A percentile compares a stretch with the other conserved stretches of the same genome.
Evolutionary conservation across 2,797 vertebrate genomes (phyloP).

Genomic region (Danio choprae): DNA sequence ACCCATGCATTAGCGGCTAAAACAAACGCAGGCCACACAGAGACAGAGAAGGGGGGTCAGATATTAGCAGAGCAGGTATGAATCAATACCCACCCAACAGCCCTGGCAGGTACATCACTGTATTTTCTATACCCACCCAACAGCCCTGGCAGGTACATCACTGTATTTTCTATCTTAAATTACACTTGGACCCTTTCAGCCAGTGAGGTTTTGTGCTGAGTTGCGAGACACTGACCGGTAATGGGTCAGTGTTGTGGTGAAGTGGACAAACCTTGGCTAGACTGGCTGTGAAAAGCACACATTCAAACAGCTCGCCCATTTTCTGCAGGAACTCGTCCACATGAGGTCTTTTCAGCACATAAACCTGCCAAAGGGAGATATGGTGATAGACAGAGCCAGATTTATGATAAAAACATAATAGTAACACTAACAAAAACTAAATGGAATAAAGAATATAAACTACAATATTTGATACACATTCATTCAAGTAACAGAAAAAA

Average conservation of each 20-base stretch:
- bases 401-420: background rate
- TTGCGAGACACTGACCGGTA: background rate
- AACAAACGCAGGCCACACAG: conserved; percentile 79
- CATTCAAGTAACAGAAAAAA: too few relatives aligned
- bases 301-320: conserved; percentile 97
- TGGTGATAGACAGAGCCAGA: background rate
- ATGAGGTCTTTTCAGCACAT: conserved; percentile 94
- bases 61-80: conserved; percentile 62
- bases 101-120: conserved; percentile 15
- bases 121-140: conserved; percentile 52
- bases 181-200: background rate
- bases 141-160: conserved; percentile 23
- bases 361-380: conserved; percentile 80
- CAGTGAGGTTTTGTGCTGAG: background rate
- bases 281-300: conserved; percentile 97
- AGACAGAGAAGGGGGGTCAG: conserved; percentile 61
- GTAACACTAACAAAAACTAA: too few relatives aligned
- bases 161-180: background rate
- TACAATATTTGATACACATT: too few relatives aligned
- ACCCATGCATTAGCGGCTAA: conserved; percentile 78
- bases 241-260: background rate
- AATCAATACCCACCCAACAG: conserved; percentile 51
- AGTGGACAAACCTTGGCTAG: conserved; percentile 88
- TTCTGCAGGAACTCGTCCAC: conserved; percentile 96
- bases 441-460: too few relatives aligned